phyloP scores from a whole-genome alignment of 1,140 invertebrate species.

The Cherax quadricarinatus region DNA sequence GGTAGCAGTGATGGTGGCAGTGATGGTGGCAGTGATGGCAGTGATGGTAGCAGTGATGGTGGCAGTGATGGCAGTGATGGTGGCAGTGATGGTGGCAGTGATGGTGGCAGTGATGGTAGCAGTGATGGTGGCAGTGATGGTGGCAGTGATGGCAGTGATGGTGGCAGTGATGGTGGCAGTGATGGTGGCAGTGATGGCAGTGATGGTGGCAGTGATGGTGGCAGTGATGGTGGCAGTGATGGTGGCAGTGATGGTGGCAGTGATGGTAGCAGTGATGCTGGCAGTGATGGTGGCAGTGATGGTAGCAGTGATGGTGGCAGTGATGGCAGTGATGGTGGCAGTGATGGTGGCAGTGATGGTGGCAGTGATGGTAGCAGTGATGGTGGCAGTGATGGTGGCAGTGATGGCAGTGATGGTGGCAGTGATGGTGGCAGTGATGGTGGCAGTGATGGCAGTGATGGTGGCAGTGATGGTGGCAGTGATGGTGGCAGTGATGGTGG shows the following conservation, averaged over 20 bases:
- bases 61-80: not conserved
- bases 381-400: not conserved
- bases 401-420: not conserved
- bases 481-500: constrained; percentile 13
- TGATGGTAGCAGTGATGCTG: not conserved
- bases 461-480: constrained; percentile 7
- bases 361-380: not conserved
- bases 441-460: not conserved
- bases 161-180: not conserved
- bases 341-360: not conserved
- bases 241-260: not conserved
- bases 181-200: not conserved
- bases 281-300: not conserved
- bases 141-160: not conserved
- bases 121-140: not conserved
- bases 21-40: constrained; percentile 1
- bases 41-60: not conserved
- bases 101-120: not conserved
- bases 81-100: not conserved
- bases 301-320: not conserved
- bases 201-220: not conserved
- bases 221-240: not conserved
- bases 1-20: constrained; percentile 15
- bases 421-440: not conserved
- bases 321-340: not conserved